Evolutionary conservation across 2,888 invertebrate genomes (phyloP).

Genomic region (Mactromeris polynyma): DNA sequence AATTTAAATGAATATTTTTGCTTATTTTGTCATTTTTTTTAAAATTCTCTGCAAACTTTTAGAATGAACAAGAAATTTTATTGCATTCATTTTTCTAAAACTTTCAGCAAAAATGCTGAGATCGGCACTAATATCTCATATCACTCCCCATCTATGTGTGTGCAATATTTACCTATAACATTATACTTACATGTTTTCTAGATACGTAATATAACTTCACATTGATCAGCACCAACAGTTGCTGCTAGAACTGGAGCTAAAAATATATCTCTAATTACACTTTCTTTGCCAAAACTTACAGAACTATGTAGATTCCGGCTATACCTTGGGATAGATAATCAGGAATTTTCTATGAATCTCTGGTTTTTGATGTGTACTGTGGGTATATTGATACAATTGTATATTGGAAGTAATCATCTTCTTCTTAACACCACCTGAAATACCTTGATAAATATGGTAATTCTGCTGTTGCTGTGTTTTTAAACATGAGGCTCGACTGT

Average conservation of each 20-base stretch:
- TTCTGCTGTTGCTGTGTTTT: not conserved
- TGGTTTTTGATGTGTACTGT: not conserved
- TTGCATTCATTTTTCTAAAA: too few species aligned
- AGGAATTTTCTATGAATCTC: not conserved
- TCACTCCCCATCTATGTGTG: not conserved
- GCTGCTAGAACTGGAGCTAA: not conserved
- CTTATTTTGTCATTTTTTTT: too few species aligned
- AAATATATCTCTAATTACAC: slow-evolving; percentile 8
- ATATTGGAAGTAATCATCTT: not conserved
- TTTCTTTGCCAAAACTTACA: slow-evolving; percentile 18
- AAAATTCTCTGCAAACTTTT: too few species aligned
- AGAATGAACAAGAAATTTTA: too few species aligned
- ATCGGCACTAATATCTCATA: not conserved
- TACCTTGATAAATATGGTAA: not conserved
- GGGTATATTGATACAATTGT: not conserved
- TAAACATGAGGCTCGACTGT: not conserved
- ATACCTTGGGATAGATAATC: not conserved
- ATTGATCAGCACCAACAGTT: slow-evolving; percentile 5
- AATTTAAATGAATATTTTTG: too few species aligned
- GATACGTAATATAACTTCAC: not conserved
- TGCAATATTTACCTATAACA: not conserved
- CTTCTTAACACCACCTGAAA: not conserved
- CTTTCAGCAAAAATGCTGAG: not conserved
- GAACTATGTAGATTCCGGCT: not conserved
- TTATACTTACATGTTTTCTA: not conserved